Conservation (phyloP, 2,113 vertebrate genomes). For the Eonycteris spelaea region DNA sequence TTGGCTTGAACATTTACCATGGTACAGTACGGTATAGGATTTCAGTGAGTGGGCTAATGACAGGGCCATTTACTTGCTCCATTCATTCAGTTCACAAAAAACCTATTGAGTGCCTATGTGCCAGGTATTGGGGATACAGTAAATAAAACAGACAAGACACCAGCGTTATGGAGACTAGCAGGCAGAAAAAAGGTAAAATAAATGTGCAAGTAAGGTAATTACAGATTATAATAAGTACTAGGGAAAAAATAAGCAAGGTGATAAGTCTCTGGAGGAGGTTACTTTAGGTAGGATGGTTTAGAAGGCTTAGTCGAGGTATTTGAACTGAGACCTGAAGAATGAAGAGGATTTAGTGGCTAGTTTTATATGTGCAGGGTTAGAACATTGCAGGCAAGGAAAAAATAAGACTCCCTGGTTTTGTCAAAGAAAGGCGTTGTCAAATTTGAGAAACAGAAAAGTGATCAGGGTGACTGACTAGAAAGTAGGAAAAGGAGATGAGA, state of each 20-base stretch:
- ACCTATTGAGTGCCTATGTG: background rate
- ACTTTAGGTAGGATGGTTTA: background rate
- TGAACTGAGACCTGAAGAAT: background rate
- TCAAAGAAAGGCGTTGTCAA: background rate
- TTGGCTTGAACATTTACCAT: background rate
- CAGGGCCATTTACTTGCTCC: background rate
- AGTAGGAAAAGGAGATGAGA: background rate
- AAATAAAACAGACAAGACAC: background rate
- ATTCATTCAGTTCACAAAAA: constrained; percentile 15
- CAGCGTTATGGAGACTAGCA: background rate
- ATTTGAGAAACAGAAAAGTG: constrained; percentile 26
- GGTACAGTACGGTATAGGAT: background rate
- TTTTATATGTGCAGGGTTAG: background rate
- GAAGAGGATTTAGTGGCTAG: background rate
- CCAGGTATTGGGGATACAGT: background rate
- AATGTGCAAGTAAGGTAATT: constrained; percentile 27
- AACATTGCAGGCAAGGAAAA: background rate
- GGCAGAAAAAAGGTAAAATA: constrained; percentile 24
- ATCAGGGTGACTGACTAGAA: background rate
- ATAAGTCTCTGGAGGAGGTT: background rate
- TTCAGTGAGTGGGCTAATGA: background rate
- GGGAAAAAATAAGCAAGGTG: constrained; percentile 18
- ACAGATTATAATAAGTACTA: constrained; percentile 1
- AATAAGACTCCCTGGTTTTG: background rate
- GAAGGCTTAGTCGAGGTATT: background rate